phyloP scores from a whole-genome alignment of 2,888 invertebrate genomes.

The Netelia fuscicornis region DNA sequence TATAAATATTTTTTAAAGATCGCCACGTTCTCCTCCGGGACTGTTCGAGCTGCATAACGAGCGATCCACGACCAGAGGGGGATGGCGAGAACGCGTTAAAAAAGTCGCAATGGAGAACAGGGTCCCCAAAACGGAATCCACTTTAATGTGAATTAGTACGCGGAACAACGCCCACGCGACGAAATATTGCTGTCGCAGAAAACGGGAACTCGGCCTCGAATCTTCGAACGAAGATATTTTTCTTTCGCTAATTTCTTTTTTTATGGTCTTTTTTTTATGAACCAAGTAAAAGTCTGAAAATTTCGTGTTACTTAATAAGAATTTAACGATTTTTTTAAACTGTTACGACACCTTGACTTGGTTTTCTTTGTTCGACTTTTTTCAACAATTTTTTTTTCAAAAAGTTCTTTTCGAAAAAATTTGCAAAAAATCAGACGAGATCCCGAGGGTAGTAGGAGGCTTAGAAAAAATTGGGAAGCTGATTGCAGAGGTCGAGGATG shows the following conservation, averaged over 20 bases:
- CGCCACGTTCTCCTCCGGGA: slow-evolving; percentile 1
- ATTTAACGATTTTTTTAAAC: no score
- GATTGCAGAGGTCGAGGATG: no score
- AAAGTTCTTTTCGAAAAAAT: neutral
- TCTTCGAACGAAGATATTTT: slow-evolving; percentile 18
- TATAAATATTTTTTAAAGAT: slow-evolving; percentile 38
- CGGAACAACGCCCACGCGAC: slow-evolving; percentile 52
- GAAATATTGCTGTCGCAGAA: neutral
- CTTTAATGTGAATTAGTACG: slow-evolving; percentile 49
- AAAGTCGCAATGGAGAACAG: no score
- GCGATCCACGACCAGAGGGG: neutral
- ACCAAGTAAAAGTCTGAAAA: neutral
- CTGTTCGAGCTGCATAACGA: slow-evolving; percentile 22
- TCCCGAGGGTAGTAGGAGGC: no score
- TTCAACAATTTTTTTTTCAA: neutral
- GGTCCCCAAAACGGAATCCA: slow-evolving; percentile 35
- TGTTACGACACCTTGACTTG: neutral
- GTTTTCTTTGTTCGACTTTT: neutral
- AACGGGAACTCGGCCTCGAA: slow-evolving; percentile 26
- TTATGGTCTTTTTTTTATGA: neutral
- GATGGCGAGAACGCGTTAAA: slow-evolving; percentile 36
- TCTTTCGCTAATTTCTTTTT: neutral
- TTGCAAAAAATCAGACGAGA: no score
- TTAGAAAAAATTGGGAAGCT: no score
- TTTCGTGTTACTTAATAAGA: no score